A percentile compares a stretch with the other conserved stretches of the same genome.
phyloP scores from a whole-genome alignment of 2,797 vertebrate species.

The Acanthopagrus latus region DNA sequence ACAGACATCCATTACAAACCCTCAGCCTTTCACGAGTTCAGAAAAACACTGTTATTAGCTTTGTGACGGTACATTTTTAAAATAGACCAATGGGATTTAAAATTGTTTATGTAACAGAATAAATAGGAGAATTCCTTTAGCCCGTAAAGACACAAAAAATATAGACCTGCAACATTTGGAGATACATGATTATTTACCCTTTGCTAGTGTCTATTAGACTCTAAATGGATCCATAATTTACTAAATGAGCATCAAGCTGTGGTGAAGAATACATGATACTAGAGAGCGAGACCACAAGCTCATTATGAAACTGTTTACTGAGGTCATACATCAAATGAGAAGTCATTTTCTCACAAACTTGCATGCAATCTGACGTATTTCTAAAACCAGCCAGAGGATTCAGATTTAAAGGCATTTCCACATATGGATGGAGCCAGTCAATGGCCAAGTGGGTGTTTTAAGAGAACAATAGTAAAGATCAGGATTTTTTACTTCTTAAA shows the following conservation, averaged over 20 bases:
- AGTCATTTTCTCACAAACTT: no score
- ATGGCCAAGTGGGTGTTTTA: background rate
- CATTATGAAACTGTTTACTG: no score
- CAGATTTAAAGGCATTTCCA: no score
- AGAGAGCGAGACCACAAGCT: no score
- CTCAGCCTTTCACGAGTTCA: background rate
- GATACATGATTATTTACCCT: background rate
- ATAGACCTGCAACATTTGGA: background rate
- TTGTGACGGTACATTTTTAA: background rate
- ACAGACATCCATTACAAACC: slow-evolving; percentile 14
- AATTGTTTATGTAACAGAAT: background rate
- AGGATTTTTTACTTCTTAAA: background rate
- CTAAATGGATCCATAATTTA: no score
- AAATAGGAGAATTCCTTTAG: background rate
- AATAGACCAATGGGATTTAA: background rate
- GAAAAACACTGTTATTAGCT: background rate
- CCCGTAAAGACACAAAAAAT: background rate
- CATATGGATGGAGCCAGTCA: no score
- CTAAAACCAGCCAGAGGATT: no score
- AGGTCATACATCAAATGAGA: no score
- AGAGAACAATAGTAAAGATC: background rate
- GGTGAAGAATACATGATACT: no score
- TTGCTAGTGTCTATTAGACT: no score
- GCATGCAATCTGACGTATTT: no score
- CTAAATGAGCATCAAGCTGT: no score